These are phyloP conservation scores for Ligdia adustata DNA, from an alignment of 2,888 invertebrate genomes.

Conservation along the genomic window DNA sequence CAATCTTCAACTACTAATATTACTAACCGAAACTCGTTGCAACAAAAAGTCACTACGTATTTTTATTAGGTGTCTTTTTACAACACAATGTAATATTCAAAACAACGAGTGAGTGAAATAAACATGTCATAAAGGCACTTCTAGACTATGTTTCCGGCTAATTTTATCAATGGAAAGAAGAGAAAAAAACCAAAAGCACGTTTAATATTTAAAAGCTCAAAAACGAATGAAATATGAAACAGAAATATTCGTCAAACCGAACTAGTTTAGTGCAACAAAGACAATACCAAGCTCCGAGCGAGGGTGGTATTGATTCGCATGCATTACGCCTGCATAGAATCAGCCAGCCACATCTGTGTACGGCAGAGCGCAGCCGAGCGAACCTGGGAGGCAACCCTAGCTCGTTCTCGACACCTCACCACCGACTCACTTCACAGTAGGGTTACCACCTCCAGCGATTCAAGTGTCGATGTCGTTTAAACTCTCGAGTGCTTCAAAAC, in stretches of 20 bases:
- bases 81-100: too few relatives aligned
- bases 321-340: constrained; percentile 57
- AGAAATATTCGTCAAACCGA: constrained; percentile 44
- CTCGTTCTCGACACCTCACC: constrained; percentile 78
- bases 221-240: constrained; percentile 17
- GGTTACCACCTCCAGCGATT: constrained; percentile 47
- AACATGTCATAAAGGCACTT: too few relatives aligned
- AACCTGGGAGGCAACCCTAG: constrained; percentile 48
- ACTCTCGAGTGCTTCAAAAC: constrained; percentile 23
- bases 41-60: too few relatives aligned
- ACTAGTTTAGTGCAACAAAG: constrained; percentile 79
- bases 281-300: constrained; percentile 70
- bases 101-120: too few relatives aligned
- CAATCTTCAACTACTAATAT: too few relatives aligned
- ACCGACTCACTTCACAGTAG: constrained; percentile 65
- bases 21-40: too few relatives aligned
- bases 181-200: background rate
- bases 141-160: too few relatives aligned
- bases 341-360: constrained; percentile 66
- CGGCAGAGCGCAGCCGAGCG: constrained; percentile 66
- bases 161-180: too few relatives aligned
- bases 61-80: too few relatives aligned
- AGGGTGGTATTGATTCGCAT: constrained; percentile 75
- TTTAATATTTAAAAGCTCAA: constrained; percentile 11
- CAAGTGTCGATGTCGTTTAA: constrained; percentile 23